These are phyloP conservation scores for Dryobota labecula DNA, from an alignment of 2,888 invertebrate species.

Conservation along the genomic window DNA sequence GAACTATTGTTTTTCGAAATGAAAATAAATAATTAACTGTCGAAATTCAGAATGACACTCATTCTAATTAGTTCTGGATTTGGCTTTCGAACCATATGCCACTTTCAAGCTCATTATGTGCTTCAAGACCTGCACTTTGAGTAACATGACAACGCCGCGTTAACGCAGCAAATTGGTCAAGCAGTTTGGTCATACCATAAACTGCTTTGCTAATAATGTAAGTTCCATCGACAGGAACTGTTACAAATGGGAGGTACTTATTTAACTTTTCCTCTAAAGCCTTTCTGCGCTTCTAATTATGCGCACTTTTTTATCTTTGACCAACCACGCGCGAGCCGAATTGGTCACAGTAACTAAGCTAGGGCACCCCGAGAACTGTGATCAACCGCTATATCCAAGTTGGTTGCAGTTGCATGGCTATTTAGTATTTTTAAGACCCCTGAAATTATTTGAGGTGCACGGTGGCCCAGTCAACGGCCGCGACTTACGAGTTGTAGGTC, in stretches of 20 bases:
- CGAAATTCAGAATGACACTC: no score
- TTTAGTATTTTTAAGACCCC: neutral
- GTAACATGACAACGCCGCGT: neutral
- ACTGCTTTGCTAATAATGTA: no score
- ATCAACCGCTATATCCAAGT: neutral
- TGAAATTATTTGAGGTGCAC: no score
- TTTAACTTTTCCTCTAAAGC: neutral
- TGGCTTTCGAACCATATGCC: neutral
- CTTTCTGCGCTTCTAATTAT: neutral
- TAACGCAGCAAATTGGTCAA: neutral
- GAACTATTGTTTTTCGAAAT: no score
- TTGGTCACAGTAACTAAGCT: neutral
- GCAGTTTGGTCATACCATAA: no score
- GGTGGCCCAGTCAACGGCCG: no score
- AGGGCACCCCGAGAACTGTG: neutral
- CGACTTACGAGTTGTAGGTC: no score
- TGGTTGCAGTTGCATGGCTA: neutral
- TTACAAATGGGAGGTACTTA: neutral
- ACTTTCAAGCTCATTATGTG: neutral
- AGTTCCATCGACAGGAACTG: neutral
- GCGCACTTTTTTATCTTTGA: neutral
- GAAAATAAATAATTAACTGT: no score
- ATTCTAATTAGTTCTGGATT: neutral
- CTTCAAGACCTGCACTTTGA: neutral
- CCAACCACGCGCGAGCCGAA: no score